Evolutionary conservation across 2,797 vertebrate species (phyloP).

Genomic region (Smutsia gigantea): DNA sequence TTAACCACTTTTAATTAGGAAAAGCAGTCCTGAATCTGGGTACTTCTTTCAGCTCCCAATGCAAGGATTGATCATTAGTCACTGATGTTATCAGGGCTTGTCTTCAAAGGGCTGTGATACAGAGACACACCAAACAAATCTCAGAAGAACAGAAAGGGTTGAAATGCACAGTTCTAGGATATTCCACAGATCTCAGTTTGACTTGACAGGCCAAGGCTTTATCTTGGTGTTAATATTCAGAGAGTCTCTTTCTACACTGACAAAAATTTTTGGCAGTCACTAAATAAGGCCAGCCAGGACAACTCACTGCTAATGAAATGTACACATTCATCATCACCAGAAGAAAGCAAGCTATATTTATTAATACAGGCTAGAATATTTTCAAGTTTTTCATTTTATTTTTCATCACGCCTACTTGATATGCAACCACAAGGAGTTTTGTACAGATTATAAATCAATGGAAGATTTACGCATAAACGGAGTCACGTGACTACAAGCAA

Average conservation of each 20-base stretch:
- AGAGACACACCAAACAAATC: slow-evolving; percentile 67
- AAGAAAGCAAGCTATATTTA: not conserved
- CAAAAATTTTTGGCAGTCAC: not conserved
- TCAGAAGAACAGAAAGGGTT: slow-evolving; percentile 66
- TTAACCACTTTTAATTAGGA: slow-evolving; percentile 86
- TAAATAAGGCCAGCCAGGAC: not conserved
- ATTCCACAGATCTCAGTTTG: slow-evolving; percentile 5
- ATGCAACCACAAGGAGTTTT: not conserved
- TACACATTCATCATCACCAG: not conserved
- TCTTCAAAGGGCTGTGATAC: slow-evolving; percentile 72
- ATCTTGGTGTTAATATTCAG: slow-evolving; percentile 61
- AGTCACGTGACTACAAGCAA: not conserved
- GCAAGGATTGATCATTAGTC: slow-evolving; percentile 71
- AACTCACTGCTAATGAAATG: slow-evolving; percentile 2
- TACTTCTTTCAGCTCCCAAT: slow-evolving; percentile 69
- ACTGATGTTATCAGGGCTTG: slow-evolving; percentile 69
- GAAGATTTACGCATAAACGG: not conserved
- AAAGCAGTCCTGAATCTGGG: slow-evolving; percentile 75
- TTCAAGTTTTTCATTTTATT: not conserved
- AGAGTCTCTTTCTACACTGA: not conserved
- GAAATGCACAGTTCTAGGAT: slow-evolving; percentile 67
- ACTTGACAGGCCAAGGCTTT: slow-evolving; percentile 65
- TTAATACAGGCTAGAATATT: not conserved
- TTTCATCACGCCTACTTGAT: slow-evolving; percentile 36
- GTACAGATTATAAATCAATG: not conserved